Percentiles rank a stretch among this genome's conserved stretches.
Conservation (phyloP, 1,140 invertebrate species). For the Aphidius ervi region DNA sequence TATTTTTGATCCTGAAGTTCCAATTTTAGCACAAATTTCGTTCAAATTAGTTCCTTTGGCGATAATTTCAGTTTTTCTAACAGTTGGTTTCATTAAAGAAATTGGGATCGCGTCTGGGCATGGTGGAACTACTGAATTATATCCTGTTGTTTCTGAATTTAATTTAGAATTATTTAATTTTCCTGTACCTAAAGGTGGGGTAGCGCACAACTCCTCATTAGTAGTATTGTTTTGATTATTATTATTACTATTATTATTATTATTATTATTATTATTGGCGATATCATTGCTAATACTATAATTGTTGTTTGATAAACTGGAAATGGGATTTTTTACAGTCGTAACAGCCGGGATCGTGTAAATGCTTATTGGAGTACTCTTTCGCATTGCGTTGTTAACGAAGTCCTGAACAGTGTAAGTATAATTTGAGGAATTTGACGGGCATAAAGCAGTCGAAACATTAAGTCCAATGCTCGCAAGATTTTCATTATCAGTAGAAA, state of each 20-base stretch:
- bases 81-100: conserved; percentile 43
- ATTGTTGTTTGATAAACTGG: neutral
- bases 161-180: conserved; percentile 19
- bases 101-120: conserved; percentile 50
- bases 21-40: conserved; percentile 45
- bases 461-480: conserved; percentile 29
- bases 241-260: too few relatives aligned
- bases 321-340: neutral
- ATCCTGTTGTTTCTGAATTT: conserved; percentile 25
- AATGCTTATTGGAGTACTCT: conserved; percentile 39
- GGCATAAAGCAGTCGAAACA: conserved; percentile 21
- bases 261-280: conserved; percentile 1
- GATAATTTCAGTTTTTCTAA: conserved; percentile 42
- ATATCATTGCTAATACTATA: conserved; percentile 2
- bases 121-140: conserved; percentile 39
- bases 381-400: conserved; percentile 18
- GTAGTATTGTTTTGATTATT: neutral
- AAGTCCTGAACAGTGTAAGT: neutral
- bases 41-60: conserved; percentile 42
- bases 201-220: neutral
- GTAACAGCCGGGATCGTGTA: conserved; percentile 28
- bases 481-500: conserved; percentile 17
- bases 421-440: neutral
- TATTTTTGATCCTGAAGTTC: conserved; percentile 44
- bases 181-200: neutral